Percentiles rank a stretch among this genome's conserved stretches.
These are phyloP conservation scores for Cotesia typhae DNA, from an alignment of 1,140 invertebrate species.

Conservation along the genomic window DNA sequence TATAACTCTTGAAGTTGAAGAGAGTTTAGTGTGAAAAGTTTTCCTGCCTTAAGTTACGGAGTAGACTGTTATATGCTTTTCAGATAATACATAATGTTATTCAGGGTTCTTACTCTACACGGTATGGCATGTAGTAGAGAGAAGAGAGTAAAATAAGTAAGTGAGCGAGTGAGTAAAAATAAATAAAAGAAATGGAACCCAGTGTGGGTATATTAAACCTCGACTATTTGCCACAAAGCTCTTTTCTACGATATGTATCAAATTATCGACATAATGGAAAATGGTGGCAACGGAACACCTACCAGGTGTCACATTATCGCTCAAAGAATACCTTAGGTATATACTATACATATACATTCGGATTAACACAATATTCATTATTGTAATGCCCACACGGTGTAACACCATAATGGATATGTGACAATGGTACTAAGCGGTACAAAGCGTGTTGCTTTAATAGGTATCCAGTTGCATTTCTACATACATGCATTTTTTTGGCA, in stretches of 20 bases:
- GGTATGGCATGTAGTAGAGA: no score
- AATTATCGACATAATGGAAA: slow-evolving; percentile 66
- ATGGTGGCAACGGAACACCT: slow-evolving; percentile 67
- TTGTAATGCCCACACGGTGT: slow-evolving; percentile 58
- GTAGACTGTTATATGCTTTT: no score
- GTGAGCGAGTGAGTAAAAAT: background rate
- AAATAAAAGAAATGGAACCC: slow-evolving; percentile 8
- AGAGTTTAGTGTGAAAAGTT: no score
- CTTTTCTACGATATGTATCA: slow-evolving; percentile 63
- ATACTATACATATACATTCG: slow-evolving; percentile 45
- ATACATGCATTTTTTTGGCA: slow-evolving; percentile 17
- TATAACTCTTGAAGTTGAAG: no score
- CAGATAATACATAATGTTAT: no score
- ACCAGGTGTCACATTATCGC: slow-evolving; percentile 58
- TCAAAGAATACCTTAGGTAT: slow-evolving; percentile 27
- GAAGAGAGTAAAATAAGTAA: background rate
- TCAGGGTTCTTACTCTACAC: no score
- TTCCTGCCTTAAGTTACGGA: no score
- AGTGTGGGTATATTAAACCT: slow-evolving; percentile 5
- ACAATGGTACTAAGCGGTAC: slow-evolving; percentile 56
- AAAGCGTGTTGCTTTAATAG: slow-evolving; percentile 66
- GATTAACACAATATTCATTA: slow-evolving; percentile 54
- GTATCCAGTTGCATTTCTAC: slow-evolving; percentile 57
- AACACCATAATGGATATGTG: slow-evolving; percentile 54
- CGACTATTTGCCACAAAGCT: slow-evolving; percentile 26